phyloP scores from a whole-genome alignment of 2,113 vertebrate species.

The Xyrauchen texanus region DNA sequence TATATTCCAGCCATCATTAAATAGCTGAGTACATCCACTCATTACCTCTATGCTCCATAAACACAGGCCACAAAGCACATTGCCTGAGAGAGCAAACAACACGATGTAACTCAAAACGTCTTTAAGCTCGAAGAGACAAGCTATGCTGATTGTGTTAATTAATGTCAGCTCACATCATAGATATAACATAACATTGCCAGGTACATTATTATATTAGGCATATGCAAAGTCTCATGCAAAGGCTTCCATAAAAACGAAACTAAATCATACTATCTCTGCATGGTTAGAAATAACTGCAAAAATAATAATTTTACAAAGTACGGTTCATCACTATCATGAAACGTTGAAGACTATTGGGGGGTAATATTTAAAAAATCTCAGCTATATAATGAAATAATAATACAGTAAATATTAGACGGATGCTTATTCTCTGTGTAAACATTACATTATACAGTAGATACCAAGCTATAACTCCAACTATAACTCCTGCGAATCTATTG shows the following conservation, averaged over 20 bases:
- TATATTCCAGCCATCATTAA: constrained; percentile 57
- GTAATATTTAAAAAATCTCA: neutral
- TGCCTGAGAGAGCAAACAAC: constrained; percentile 2
- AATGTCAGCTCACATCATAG: constrained; percentile 13
- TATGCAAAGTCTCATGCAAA: constrained; percentile 4
- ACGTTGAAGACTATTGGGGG: neutral
- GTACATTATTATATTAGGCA: neutral
- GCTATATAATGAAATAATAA: neutral
- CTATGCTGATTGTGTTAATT: constrained; percentile 30
- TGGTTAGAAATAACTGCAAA: neutral
- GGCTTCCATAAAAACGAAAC: neutral
- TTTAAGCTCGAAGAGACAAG: neutral
- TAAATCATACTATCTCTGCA: neutral
- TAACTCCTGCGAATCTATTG: neutral
- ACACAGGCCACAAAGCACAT: constrained; percentile 38
- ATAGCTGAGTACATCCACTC: constrained; percentile 42
- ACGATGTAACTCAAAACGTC: constrained; percentile 15
- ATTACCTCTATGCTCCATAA: constrained; percentile 47
- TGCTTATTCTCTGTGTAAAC: neutral
- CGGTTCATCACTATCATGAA: neutral
- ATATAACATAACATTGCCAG: neutral
- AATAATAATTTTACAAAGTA: neutral
- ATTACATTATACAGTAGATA: too few species aligned
- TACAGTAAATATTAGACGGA: neutral
- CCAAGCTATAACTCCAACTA: neutral